Evolutionary conservation across 2,888 invertebrate species (phyloP).

Genomic region (Atethmia centrago): DNA sequence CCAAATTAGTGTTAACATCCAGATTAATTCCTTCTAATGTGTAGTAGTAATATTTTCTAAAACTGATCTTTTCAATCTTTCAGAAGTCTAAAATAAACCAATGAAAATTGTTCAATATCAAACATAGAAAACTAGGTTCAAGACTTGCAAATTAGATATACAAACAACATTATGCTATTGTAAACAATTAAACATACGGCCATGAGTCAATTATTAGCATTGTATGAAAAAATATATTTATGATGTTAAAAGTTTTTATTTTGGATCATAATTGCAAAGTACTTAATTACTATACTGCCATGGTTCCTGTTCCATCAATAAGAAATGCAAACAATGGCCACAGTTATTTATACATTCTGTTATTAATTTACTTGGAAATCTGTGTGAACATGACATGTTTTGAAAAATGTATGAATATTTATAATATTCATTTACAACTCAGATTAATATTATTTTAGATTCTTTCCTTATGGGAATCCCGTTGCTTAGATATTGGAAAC

Average conservation of each 20-base stretch:
- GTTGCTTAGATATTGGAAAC: background rate
- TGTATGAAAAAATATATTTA: background rate
- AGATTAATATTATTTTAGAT: slow-evolving; percentile 20
- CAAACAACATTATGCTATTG: slow-evolving; percentile 20
- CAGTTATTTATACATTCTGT: slow-evolving; percentile 11
- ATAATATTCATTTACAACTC: slow-evolving; percentile 11
- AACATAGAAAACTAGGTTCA: background rate
- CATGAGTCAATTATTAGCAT: slow-evolving; percentile 10
- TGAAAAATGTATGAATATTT: slow-evolving; percentile 23
- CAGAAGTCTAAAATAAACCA: background rate
- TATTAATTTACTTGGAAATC: slow-evolving; percentile 23
- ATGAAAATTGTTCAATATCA: background rate
- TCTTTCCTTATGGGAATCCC: background rate
- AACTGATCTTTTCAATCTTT: background rate
- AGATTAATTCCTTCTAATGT: background rate
- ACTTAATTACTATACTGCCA: background rate
- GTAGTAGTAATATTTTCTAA: background rate
- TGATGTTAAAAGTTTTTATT: background rate
- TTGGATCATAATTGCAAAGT: background rate
- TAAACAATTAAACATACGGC: slow-evolving; percentile 5
- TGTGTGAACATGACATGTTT: slow-evolving; percentile 32
- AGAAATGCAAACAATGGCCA: slow-evolving; percentile 13
- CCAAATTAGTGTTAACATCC: background rate
- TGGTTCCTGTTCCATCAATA: slow-evolving; percentile 18
- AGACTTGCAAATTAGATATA: slow-evolving; percentile 1